These are phyloP conservation scores for Eira barbara DNA, from an alignment of 2,113 vertebrate species.

Conservation along the genomic window DNA sequence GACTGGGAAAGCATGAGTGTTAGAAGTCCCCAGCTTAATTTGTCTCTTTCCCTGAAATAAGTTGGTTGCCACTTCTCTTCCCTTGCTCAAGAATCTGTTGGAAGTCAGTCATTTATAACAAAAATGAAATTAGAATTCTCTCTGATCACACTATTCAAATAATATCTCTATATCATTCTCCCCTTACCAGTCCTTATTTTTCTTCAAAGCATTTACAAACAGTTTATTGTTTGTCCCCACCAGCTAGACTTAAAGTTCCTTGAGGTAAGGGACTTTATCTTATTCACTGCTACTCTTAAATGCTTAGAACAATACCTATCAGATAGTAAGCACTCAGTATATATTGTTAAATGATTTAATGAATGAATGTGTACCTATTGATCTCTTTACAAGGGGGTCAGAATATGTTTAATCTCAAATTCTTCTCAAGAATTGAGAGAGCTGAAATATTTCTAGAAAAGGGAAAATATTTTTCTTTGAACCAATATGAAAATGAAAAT, in stretches of 20 bases:
- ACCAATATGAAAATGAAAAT: neutral
- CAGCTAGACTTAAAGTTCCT: neutral
- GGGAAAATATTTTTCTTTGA: neutral
- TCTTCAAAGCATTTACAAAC: neutral
- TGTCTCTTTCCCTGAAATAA: neutral
- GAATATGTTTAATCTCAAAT: slow-evolving; percentile 1
- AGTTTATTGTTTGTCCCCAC: neutral
- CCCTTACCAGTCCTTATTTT: neutral
- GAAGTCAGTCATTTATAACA: neutral
- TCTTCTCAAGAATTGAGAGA: slow-evolving; percentile 26
- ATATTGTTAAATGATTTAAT: slow-evolving; percentile 17
- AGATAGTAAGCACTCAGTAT: neutral
- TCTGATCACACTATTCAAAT: neutral
- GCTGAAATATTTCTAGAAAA: neutral
- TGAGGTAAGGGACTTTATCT: neutral
- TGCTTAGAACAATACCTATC: slow-evolving; percentile 1
- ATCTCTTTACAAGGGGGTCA: neutral
- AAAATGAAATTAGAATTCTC: neutral
- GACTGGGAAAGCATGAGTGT: neutral
- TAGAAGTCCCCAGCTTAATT: neutral
- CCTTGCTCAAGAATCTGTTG: neutral
- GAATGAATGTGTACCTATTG: neutral
- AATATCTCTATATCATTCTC: neutral
- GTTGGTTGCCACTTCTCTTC: neutral
- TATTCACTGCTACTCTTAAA: neutral